Conservation (phyloP, 2,113 vertebrate genomes). For the Sylvietta virens region DNA sequence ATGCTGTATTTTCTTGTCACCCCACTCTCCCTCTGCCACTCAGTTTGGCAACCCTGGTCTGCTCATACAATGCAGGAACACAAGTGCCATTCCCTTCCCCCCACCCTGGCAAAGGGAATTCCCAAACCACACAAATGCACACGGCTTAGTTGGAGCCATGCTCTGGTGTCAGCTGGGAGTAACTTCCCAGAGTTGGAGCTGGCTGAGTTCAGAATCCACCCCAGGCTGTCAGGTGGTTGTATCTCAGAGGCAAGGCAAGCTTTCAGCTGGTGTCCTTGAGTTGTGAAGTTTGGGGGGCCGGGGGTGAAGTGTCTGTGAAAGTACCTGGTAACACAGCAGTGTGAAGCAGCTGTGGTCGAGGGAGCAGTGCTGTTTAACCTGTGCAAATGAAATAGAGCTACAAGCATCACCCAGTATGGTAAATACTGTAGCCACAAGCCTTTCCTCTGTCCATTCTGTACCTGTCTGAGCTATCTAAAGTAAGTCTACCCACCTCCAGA, state of each 20-base stretch:
- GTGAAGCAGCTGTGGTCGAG: constrained; percentile 36
- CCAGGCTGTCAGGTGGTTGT: neutral
- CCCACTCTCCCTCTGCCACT: neutral
- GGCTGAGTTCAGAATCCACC: neutral
- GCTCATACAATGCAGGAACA: neutral
- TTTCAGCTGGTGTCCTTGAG: neutral
- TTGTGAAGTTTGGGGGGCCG: neutral
- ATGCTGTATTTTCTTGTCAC: neutral
- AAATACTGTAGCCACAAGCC: neutral
- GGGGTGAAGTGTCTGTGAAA: neutral
- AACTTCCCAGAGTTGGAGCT: accelerated
- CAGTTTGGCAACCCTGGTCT: neutral
- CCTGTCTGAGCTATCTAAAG: neutral
- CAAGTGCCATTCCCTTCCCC: neutral
- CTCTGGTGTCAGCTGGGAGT: neutral
- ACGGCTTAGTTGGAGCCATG: neutral
- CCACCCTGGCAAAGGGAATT: neutral
- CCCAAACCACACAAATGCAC: neutral
- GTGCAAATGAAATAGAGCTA: neutral
- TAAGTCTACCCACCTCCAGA: neutral
- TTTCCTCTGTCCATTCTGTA: neutral
- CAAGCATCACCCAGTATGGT: neutral
- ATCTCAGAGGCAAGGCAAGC: neutral
- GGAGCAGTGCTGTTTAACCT: neutral
- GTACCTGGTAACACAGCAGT: neutral